Conservation (phyloP, 2,113 vertebrate species). For the Cheirogaleus medius region DNA sequence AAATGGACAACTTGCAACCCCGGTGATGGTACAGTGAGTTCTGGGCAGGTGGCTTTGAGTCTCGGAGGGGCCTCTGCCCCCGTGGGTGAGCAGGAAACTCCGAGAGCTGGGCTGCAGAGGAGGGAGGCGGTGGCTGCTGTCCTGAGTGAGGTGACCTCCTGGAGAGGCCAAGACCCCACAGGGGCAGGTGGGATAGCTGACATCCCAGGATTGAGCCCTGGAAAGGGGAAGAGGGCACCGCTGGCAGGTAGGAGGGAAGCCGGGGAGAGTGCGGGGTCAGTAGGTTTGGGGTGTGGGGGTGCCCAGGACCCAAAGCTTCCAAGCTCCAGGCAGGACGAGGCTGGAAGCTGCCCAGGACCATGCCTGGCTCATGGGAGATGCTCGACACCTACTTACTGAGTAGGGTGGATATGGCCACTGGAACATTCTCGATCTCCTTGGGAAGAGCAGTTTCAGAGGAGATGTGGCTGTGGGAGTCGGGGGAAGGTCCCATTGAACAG, state of each 20-base stretch:
- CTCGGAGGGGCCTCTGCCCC: too few relatives aligned
- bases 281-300: neutral
- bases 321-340: neutral
- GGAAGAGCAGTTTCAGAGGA: neutral
- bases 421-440: neutral
- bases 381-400: accelerated
- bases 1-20: neutral
- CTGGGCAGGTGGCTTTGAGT: neutral
- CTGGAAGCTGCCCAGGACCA: accelerated
- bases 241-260: too few relatives aligned
- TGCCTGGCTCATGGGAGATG: accelerated
- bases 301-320: neutral
- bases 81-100: neutral
- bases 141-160: too few relatives aligned
- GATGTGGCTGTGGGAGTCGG: accelerated
- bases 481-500: too few relatives aligned
- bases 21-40: neutral
- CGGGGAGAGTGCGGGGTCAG: accelerated
- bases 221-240: neutral
- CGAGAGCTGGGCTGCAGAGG: neutral
- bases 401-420: accelerated
- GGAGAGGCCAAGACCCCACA: neutral
- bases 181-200: neutral
- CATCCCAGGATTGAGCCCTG: neutral
- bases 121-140: too few relatives aligned